Percentiles rank a stretch among this genome's conserved stretches.
These are phyloP conservation scores for Monoplex corrugatus DNA, from an alignment of 2,888 invertebrate species.

Conservation along the genomic window DNA sequence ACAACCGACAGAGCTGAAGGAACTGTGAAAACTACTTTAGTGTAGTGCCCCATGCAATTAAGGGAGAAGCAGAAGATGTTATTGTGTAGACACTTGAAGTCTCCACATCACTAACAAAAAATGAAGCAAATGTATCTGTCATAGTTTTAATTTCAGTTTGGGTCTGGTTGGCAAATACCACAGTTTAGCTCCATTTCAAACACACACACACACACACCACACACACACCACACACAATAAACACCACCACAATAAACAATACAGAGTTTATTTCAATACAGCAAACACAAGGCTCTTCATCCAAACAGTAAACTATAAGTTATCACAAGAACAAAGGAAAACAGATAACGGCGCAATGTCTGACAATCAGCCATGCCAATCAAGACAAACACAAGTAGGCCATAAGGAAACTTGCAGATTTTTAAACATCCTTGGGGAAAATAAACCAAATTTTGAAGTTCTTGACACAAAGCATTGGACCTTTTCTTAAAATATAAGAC, in stretches of 20 bases:
- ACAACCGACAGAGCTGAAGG: too few relatives aligned
- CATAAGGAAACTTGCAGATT: not conserved
- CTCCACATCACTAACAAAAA: not conserved
- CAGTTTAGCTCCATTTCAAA: too few relatives aligned
- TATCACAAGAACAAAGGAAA: not conserved
- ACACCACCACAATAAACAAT: not conserved
- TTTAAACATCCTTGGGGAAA: not conserved
- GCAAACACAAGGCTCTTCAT: not conserved
- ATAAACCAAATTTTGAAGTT: not conserved
- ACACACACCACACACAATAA: not conserved
- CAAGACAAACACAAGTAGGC: not conserved
- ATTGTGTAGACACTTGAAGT: not conserved
- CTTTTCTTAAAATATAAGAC: not conserved
- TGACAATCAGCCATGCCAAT: not conserved
- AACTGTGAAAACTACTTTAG: too few relatives aligned
- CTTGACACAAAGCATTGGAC: not conserved
- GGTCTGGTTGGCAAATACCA: too few relatives aligned
- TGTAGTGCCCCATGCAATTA: too few relatives aligned
- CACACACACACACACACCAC: too few relatives aligned
- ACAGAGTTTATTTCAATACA: conserved; percentile 24
- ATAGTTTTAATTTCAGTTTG: too few relatives aligned
- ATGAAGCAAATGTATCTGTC: too few relatives aligned
- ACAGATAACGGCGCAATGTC: not conserved
- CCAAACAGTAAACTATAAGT: not conserved
- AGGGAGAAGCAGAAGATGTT: too few relatives aligned